phyloP scores from a whole-genome alignment of 1,140 invertebrate genomes.

The Coptotermes formosanus region DNA sequence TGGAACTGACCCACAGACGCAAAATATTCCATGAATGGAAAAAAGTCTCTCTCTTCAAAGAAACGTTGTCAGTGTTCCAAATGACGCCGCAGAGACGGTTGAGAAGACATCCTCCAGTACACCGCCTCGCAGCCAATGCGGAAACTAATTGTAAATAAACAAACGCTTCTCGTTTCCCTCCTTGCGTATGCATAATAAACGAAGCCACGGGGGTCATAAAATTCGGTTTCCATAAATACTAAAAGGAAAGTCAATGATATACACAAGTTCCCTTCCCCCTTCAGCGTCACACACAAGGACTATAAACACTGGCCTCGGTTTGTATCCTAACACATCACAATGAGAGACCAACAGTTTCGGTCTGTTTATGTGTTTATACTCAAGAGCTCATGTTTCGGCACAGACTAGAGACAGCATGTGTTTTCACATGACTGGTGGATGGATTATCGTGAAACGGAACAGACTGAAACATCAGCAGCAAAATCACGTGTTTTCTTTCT shows the following conservation, averaged over 20 bases:
- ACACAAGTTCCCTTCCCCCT: background rate
- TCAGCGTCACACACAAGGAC: background rate
- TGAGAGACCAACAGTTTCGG: background rate
- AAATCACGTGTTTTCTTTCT: no score
- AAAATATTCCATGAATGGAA: no score
- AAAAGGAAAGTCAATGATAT: no score
- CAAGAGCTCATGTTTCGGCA: background rate
- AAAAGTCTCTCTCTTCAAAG: no score
- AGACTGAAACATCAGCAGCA: no score
- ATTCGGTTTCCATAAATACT: background rate
- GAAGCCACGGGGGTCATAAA: background rate
- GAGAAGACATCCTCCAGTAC: background rate
- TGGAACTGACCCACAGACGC: no score
- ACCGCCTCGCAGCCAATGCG: background rate
- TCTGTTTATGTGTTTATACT: background rate
- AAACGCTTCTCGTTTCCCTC: background rate
- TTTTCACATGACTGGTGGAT: background rate
- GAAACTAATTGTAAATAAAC: background rate
- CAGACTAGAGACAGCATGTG: background rate
- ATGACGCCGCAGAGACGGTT: background rate
- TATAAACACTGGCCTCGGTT: background rate
- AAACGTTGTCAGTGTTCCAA: no score
- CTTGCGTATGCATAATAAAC: background rate
- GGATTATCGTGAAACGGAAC: no score
- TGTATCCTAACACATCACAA: background rate